Base-by-base conservation (phyloP, 2,113 vertebrate genomes). In the Balaeniceps rex region DNA sequence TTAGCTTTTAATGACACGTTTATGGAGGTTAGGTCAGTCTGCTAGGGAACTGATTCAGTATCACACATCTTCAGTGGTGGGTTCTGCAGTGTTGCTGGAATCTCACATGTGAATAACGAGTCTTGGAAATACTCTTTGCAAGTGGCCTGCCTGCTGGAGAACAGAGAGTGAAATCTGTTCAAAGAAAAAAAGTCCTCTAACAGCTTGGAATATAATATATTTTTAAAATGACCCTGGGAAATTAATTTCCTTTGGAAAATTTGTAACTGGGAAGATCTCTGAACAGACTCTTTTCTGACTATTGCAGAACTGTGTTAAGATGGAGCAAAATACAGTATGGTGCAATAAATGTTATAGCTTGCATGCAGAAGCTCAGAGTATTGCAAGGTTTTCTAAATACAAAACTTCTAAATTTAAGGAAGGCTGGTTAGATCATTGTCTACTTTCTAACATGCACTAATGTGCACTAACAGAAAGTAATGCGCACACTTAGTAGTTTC, bases 221-320 rank as follows among this genome's bases (percentile, higher is more conserved):
- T 81, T 94, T 89, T 91, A 0, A 63, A 95, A 66, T 38, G 0
- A 80, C 58, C 63, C 79, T 93, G 94, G 88, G 94, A 96, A 97
- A 90, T 22, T 7, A 80, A 95, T 96, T 96, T 93, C 71, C 85
- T 95, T 93, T 88, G 93, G 88, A 96, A 96, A 95, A 95, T 33
- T 80, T 69, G 28, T 90, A 74, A 78, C 63, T 66, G 38, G 64
- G 85, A 94, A 89, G 78, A 90, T 76, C 29, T 82, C 57, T 12
- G 65, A 93, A 94, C 44, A 94, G 65, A 52, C 22, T 83, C 57
- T 88, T 77, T 88, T 79, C 93, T 96, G 92, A 92, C 83, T 92
- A 44, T 55, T 93, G 60, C 55, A 93, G 51, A 96, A 88, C 29
- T 76, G 58, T 63, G 36, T 83, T 93, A 61, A 87, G 52, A 88